Evolutionary conservation across 2,888 invertebrate genomes (phyloP).

Genomic region (Panorpa germanica): DNA sequence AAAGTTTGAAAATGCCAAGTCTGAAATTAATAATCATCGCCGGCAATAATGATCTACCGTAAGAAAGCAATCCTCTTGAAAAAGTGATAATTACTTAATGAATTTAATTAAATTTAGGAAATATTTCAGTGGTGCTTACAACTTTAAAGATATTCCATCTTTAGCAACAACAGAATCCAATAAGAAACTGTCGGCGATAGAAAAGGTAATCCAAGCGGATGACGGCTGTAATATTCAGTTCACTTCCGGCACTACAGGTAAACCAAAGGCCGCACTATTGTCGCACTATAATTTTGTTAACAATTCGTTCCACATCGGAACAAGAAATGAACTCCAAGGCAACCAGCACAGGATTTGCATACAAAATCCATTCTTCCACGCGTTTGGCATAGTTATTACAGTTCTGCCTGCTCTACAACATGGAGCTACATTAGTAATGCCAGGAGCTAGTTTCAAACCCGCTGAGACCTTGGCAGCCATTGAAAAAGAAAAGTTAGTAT

Average conservation of each 20-base stretch:
- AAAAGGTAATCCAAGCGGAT: slow-evolving; percentile 40
- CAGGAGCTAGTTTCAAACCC: slow-evolving; percentile 43
- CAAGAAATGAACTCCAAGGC: slow-evolving; percentile 23
- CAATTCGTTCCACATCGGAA: slow-evolving; percentile 50
- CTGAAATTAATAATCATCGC: slow-evolving; percentile 35
- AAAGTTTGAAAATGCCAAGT: slow-evolving; percentile 27
- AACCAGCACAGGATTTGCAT: slow-evolving; percentile 28
- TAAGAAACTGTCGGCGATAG: slow-evolving; percentile 22
- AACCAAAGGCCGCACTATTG: slow-evolving; percentile 58
- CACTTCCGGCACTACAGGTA: slow-evolving; percentile 42
- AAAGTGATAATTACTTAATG: too few species aligned
- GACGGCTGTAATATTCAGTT: slow-evolving; percentile 64
- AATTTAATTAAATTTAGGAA: slow-evolving; percentile 2
- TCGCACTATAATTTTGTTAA: slow-evolving; percentile 62
- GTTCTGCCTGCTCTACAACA: slow-evolving; percentile 34
- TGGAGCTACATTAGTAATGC: slow-evolving; percentile 41
- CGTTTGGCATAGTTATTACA: slow-evolving; percentile 51
- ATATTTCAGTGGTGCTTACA: slow-evolving; percentile 22
- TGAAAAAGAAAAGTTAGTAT: slow-evolving; percentile 36
- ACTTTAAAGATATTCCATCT: slow-evolving; percentile 18
- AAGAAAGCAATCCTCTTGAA: too few species aligned
- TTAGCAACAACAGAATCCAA: slow-evolving; percentile 13
- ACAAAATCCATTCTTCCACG: slow-evolving; percentile 68
- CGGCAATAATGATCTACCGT: slow-evolving; percentile 31
- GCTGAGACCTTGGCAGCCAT: slow-evolving; percentile 40